Conservation (phyloP, 1,140 invertebrate genomes). For the Amphibalanus amphitrite region DNA sequence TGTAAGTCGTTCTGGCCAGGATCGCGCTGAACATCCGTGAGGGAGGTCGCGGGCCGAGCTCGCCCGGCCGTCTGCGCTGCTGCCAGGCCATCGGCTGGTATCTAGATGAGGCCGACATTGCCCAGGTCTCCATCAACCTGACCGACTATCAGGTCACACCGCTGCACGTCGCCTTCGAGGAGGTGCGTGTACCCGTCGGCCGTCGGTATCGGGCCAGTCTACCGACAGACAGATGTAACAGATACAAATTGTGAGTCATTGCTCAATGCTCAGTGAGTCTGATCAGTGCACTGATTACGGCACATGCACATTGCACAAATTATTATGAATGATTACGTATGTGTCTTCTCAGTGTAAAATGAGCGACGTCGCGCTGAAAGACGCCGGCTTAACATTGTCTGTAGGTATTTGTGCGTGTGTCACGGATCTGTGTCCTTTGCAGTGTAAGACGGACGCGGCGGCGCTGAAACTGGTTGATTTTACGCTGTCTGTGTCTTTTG, state of each 20-base stretch:
- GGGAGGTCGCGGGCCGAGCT: constrained; percentile 31
- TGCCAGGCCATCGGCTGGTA: constrained; percentile 45
- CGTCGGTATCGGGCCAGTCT: no score
- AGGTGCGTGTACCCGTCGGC: constrained; percentile 28
- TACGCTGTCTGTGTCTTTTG: constrained; percentile 7
- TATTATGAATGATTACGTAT: no score
- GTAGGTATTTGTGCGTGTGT: constrained; percentile 6
- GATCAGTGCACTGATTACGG: no score
- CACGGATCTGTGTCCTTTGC: no score
- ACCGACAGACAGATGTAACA: no score
- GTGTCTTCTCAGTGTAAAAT: no score
- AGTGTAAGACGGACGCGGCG: no score
- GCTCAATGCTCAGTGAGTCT: no score
- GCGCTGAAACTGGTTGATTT: no score
- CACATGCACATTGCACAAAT: no score
- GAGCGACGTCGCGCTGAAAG: no score
- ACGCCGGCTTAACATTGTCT: not conserved
- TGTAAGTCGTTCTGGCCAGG: constrained; percentile 20
- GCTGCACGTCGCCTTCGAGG: constrained; percentile 37
- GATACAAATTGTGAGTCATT: no score
- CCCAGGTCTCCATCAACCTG: constrained; percentile 41
- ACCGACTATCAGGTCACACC: constrained; percentile 37
- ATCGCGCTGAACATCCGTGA: constrained; percentile 41
- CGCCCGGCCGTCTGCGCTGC: constrained; percentile 33
- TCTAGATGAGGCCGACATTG: constrained; percentile 38